Evolutionary conservation across 2,888 invertebrate species (phyloP), one percentile per base, ranked within the genome.

Genomic region (Phasia obesa): DNA sequence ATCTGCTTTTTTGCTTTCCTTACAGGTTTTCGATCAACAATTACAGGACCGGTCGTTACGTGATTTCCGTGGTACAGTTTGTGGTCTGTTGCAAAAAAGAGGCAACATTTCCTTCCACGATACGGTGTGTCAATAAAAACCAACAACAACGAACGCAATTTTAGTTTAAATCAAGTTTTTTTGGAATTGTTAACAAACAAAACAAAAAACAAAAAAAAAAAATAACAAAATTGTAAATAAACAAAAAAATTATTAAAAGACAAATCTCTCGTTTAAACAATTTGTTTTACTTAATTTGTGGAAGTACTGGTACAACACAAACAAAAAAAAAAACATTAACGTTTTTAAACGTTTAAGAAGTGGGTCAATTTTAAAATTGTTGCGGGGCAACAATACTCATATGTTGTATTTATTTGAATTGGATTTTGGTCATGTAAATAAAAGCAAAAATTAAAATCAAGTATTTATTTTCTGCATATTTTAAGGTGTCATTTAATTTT

Each of bases 21-120:
- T 87, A 53, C 86, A 92, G 92, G 87, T 88, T 86, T 92, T 91
- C 85, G 85, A 91, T 87, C 90, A 91, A 84, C 84, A 89, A 74
- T 87, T 92, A 51, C 92, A 92, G 89, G 91, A 92, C 84, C 88
- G 87, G 51, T 92, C 92, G 44, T 85, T 92, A 59, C 84, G 74
- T 31, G 87, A 92, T 82, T 92, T 92, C 84, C 90, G 88, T 64
- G 88, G 87, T 51, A 91, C 92, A 15, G 90, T 92, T 55, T 92
- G 92, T 86, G 84, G 86, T 78, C 62, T 90, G 84, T 84, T 90
- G 69, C 88, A 86, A 67, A 82, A 85, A 67, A 85, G 86, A 57
- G 86, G 85, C 53, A 79, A 42, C 17, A 62, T 75, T 81, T 84
- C 85, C 38, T 86, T 75, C 75, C 57, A 86, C 65, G 57, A 76